Conservation (phyloP, 2,888 invertebrate genomes). For the Nomada flava region DNA sequence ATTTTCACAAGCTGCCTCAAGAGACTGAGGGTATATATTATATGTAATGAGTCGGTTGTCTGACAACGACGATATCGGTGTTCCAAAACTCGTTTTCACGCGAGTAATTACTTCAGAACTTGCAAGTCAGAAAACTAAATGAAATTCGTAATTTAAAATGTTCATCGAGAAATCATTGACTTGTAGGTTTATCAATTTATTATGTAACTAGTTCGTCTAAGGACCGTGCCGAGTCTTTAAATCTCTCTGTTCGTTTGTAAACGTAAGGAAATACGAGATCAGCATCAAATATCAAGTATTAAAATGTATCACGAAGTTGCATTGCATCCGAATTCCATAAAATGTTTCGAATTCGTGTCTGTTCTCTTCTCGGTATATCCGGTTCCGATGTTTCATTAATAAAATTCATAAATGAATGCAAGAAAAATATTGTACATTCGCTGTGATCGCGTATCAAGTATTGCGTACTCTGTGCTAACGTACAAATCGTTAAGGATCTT, state of each 20-base stretch:
- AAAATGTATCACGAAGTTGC: constrained; percentile 10
- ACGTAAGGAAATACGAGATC: constrained; percentile 9
- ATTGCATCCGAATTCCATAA: constrained; percentile 28
- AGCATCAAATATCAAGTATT: constrained; percentile 34
- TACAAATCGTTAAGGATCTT: constrained; percentile 34
- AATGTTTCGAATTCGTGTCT: constrained; percentile 21
- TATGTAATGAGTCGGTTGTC: constrained; percentile 17
- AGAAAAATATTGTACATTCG: constrained; percentile 11
- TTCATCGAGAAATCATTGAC: neutral
- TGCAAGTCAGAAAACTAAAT: neutral
- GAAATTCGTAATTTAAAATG: neutral
- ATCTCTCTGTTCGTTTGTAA: constrained; percentile 36
- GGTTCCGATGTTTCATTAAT: constrained; percentile 19
- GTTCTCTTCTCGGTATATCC: constrained; percentile 25
- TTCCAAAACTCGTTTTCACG: constrained; percentile 30
- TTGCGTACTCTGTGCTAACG: constrained; percentile 6
- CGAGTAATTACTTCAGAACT: neutral
- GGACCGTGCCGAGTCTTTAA: neutral
- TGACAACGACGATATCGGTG: constrained; percentile 50
- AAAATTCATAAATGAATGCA: neutral
- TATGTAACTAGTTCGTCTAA: neutral
- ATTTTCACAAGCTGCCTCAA: constrained; percentile 49
- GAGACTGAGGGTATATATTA: constrained; percentile 25
- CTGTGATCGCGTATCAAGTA: constrained; percentile 29
- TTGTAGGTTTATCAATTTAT: constrained; percentile 22